A percentile compares a stretch with the other conserved stretches of the same genome.
Conservation (phyloP, 2,113 vertebrate genomes). For the Romanogobio albipinnatus region DNA sequence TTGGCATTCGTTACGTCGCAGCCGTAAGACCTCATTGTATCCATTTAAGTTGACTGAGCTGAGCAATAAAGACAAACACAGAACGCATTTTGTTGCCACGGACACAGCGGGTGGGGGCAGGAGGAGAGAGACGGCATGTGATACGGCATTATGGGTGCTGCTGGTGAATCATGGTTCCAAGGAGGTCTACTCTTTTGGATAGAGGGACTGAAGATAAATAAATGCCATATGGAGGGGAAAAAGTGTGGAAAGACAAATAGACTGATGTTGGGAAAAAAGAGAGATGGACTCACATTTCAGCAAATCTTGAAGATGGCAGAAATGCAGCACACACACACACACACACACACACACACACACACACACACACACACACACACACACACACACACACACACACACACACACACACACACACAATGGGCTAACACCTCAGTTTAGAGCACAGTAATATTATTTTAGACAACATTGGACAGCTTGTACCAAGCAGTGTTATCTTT, state of each 20-base stretch:
- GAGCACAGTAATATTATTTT: slow-evolving; percentile 9
- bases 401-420: not conserved
- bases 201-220: slow-evolving; percentile 5
- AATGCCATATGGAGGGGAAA: not conserved
- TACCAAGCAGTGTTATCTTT: not conserved
- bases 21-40: slow-evolving; percentile 13
- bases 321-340: not conserved
- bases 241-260: not conserved
- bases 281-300: not conserved
- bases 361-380: not conserved
- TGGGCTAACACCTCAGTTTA: not conserved
- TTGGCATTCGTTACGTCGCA: slow-evolving; percentile 32
- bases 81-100: slow-evolving; percentile 2
- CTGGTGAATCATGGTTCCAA: not conserved
- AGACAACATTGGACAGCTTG: slow-evolving; percentile 19
- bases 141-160: not conserved
- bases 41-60: slow-evolving; percentile 8
- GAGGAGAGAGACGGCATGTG: not conserved
- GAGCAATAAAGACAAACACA: slow-evolving; percentile 21
- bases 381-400: too few relatives aligned
- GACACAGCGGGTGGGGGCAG: not conserved
- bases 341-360: not conserved
- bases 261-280: not conserved
- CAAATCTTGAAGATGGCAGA: not conserved
- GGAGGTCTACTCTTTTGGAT: not conserved